Evolutionary conservation across 2,797 vertebrate species (phyloP).

Genomic region (Anableps anableps): DNA sequence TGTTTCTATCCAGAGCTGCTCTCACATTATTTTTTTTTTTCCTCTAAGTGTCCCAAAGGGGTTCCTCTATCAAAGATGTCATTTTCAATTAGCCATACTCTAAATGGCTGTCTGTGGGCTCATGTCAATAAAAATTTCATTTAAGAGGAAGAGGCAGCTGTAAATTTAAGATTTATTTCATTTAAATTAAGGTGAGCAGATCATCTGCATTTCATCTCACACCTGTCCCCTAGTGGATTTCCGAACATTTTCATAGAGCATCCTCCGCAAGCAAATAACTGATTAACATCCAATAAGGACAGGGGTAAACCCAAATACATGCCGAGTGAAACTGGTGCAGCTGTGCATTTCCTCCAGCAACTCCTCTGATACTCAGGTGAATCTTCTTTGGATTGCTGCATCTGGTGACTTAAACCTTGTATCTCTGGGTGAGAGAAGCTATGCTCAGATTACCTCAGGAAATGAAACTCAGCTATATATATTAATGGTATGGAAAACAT

Average conservation of each 20-base stretch:
- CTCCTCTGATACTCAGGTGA: slow-evolving; percentile 50
- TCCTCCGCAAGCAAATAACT: slow-evolving; percentile 57
- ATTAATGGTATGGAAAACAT: slow-evolving; percentile 52
- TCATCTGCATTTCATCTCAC: slow-evolving; percentile 63
- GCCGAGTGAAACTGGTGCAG: slow-evolving; percentile 57
- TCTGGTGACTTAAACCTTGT: slow-evolving; percentile 39
- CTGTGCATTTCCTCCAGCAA: slow-evolving; percentile 57
- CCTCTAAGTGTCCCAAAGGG: slow-evolving; percentile 52
- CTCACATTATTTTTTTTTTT: slow-evolving; percentile 50
- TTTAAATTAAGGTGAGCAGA: slow-evolving; percentile 56
- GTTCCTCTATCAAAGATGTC: slow-evolving; percentile 65
- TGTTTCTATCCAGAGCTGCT: slow-evolving; percentile 41
- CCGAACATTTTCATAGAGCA: slow-evolving; percentile 54
- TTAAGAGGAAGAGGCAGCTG: slow-evolving; percentile 58
- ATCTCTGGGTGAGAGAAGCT: slow-evolving; percentile 32
- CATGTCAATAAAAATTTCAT: slow-evolving; percentile 73
- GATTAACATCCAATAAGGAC: slow-evolving; percentile 61
- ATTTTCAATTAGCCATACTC: slow-evolving; percentile 77
- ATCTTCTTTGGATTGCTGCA: slow-evolving; percentile 50
- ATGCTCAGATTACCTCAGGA: slow-evolving; percentile 43
- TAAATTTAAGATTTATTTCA: slow-evolving; percentile 52
- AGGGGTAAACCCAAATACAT: slow-evolving; percentile 48
- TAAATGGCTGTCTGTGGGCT: slow-evolving; percentile 56
- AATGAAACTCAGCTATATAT: slow-evolving; percentile 39
- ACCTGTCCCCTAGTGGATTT: slow-evolving; percentile 54